phyloP scores from a whole-genome alignment of 2,888 invertebrate species.

The Sisyra nigra region DNA sequence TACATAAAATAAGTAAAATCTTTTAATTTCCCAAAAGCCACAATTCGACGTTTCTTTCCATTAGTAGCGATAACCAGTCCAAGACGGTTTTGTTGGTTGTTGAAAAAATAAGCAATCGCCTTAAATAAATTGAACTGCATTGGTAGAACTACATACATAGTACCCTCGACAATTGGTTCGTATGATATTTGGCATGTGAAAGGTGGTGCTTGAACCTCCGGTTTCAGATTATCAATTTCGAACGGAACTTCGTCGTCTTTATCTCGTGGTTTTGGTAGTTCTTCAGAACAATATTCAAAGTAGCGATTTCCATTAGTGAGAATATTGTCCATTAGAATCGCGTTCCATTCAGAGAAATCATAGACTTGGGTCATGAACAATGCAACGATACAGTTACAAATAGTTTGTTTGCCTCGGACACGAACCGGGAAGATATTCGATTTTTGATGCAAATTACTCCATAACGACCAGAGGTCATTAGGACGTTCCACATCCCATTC shows the following conservation, averaged over 20 bases:
- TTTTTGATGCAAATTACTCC: constrained; percentile 46
- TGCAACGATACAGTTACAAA: constrained; percentile 40
- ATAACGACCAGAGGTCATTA: constrained; percentile 48
- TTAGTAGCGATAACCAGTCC: constrained; percentile 38
- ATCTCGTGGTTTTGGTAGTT: constrained; percentile 28
- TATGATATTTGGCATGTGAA: constrained; percentile 38
- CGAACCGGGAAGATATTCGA: constrained; percentile 34
- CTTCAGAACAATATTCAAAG: constrained; percentile 31
- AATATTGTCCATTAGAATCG: constrained; percentile 42
- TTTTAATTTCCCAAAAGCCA: constrained; percentile 23
- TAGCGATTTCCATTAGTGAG: constrained; percentile 40
- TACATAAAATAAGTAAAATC: constrained; percentile 46
- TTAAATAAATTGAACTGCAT: constrained; percentile 45
- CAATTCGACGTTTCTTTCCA: constrained; percentile 23
- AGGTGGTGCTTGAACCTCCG: constrained; percentile 37
- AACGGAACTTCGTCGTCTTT: constrained; percentile 36
- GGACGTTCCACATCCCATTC: constrained; percentile 53
- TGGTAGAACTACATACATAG: constrained; percentile 37
- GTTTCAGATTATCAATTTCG: constrained; percentile 35
- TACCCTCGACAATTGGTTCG: constrained; percentile 40
- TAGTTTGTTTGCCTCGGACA: constrained; percentile 44
- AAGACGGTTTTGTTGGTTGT: constrained; percentile 27
- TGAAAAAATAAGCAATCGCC: constrained; percentile 41
- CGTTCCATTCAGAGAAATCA: constrained; percentile 43
- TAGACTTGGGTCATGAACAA: constrained; percentile 37